Base-by-base conservation (phyloP, 2,888 invertebrate genomes). In the Pseudococcus jackbeardsleyi region DNA sequence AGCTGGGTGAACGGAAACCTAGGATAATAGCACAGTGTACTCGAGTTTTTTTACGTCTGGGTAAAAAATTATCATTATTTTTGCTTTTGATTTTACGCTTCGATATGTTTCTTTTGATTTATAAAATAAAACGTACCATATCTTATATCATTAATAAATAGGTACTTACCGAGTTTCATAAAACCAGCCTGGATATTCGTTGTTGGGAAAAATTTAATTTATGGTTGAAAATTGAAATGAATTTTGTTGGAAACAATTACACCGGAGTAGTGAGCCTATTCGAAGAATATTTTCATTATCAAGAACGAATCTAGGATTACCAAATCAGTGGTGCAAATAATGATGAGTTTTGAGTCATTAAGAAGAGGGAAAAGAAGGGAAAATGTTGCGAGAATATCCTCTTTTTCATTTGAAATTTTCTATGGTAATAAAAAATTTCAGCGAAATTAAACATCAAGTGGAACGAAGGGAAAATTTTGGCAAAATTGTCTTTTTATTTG, bases 21-120 rank as follows among this genome's bases (percentile, higher is more conserved):
- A n/a, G 59, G 59, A 19, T 59, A 59, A 59, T 19, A 7, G 19
- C n/a, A 9, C 19, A 59, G 19, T 19, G 59, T 46, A 46, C 15
- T 54, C 54, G 54, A 54, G 54, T 54, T 19, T 59, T 59, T n/a
- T 59, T 59, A 8, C 9, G 19, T 59, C 5, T 0, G 11, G 12
- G 11, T 11, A 19, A 59, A 59, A 59, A 59, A 59, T 19, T 19
- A 59, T 59, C 26, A 33, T 33, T 33, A 33, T 59, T 59, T 59
- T 59, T 59, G n/a, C 59, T 59, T 59, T 59, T 59, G 59, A 19
- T 59, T 59, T 59, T 59, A 59, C 59, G 59, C 59, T 59, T 59
- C 59, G 59, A 59, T 59, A 11, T 59, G 19, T 59, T 59, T 54
- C 50, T 59, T 59, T 54, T 54, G 54, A 54, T 54, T 5, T 15